Conservation (phyloP, 2,113 vertebrate genomes). For the Talpa occidentalis region DNA sequence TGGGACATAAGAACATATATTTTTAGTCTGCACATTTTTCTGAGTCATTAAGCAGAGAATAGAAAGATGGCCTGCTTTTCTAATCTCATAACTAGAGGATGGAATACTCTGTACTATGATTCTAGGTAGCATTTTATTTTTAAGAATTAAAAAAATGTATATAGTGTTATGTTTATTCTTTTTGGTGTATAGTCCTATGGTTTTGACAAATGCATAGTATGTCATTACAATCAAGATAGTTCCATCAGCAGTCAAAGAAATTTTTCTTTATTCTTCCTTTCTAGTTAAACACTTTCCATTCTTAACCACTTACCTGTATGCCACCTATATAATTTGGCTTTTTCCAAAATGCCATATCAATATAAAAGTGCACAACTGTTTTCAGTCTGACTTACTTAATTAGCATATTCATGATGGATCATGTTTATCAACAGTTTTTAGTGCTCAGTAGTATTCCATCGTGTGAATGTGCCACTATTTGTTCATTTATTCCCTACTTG, state of each 20-base stretch:
- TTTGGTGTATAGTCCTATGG: not conserved
- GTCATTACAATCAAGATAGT: not conserved
- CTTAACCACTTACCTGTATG: not conserved
- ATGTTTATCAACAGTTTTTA: not conserved
- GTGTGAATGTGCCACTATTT: not conserved
- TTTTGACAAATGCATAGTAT: not conserved
- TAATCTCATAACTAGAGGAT: not conserved
- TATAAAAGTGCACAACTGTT: not conserved
- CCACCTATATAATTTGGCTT: not conserved
- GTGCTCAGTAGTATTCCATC: not conserved
- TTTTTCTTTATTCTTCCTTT: not conserved
- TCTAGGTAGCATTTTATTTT: not conserved
- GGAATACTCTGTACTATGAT: not conserved
- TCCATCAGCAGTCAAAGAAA: not conserved
- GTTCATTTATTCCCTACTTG: not conserved
- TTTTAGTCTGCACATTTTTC: constrained; percentile 39
- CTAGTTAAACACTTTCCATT: not conserved
- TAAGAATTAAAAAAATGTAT: not conserved
- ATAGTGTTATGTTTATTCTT: not conserved
- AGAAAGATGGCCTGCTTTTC: constrained; percentile 22
- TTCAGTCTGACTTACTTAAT: not conserved
- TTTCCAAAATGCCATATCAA: not conserved
- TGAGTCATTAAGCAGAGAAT: constrained; percentile 26
- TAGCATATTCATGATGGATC: not conserved
- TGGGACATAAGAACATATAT: not conserved